Conservation (phyloP, 2,113 vertebrate genomes). For the Gnathonemus longibarbis region DNA sequence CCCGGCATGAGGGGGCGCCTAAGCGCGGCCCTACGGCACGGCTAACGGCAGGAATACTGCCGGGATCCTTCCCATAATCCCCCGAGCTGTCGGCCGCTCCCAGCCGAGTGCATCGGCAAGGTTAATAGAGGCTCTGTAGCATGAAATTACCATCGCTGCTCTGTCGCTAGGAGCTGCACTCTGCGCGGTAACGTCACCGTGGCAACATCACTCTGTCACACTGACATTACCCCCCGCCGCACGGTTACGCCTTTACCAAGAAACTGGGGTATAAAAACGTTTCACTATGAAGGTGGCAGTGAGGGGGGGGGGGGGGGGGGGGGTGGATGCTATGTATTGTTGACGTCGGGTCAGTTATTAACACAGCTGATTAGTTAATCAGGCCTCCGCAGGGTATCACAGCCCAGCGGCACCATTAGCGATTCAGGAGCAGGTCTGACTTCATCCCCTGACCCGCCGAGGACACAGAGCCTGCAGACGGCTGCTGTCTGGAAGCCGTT, state of each 20-base stretch:
- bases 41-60: not conserved
- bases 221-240: slow-evolving; percentile 22
- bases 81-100: not conserved
- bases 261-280: not conserved
- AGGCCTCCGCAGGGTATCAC: not conserved
- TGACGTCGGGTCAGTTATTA: not conserved
- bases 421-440: not conserved
- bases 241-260: not conserved
- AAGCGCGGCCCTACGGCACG: too few species aligned
- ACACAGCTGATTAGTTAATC: not conserved
- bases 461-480: not conserved
- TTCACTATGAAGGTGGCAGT: not conserved
- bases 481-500: not conserved
- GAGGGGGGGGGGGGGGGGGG: too few species aligned
- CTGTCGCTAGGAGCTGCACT: not conserved
- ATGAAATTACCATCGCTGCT: slow-evolving; percentile 48
- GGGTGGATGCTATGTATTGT: not conserved
- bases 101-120: not conserved
- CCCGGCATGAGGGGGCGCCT: not conserved
- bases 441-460: not conserved
- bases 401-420: not conserved
- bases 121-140: slow-evolving; percentile 44
- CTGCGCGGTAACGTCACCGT: slow-evolving; percentile 33
- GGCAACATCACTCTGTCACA: slow-evolving; percentile 41
- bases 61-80: not conserved